A percentile compares a stretch with the other conserved stretches of the same genome.
Evolutionary conservation across 2,888 invertebrate genomes (phyloP).

Genomic region (Apomyelois bistriatella): DNA sequence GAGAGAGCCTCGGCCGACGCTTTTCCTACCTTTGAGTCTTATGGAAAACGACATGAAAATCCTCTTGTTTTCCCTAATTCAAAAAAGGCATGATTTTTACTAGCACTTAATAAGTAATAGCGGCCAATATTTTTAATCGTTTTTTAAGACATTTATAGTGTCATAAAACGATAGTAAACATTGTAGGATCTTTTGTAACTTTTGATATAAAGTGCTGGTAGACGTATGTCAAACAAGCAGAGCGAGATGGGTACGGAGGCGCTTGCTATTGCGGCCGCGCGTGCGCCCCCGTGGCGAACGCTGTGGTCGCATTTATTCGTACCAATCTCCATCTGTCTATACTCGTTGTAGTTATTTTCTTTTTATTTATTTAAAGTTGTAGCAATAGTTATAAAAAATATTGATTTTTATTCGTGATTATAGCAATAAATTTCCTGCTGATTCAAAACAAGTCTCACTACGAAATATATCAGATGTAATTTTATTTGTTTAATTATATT

Average conservation of each 20-base stretch:
- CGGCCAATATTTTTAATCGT: conserved; percentile 58
- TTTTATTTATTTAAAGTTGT: conserved; percentile 77
- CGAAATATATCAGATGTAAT: conserved; percentile 40
- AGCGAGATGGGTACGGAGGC: conserved; percentile 73
- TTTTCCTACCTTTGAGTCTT: conserved; percentile 63
- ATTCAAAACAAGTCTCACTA: conserved; percentile 37
- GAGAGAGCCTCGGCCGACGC: conserved; percentile 54
- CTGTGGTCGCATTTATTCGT: conserved; percentile 70
- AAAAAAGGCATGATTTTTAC: conserved; percentile 50
- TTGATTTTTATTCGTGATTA: conserved; percentile 46
- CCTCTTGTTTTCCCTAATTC: conserved; percentile 71
- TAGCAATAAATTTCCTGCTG: conserved; percentile 34
- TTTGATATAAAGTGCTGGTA: conserved; percentile 78
- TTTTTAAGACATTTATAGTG: conserved; percentile 70
- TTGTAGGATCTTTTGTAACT: conserved; percentile 75
- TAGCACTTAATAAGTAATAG: conserved; percentile 66
- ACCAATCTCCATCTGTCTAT: conserved; percentile 64
- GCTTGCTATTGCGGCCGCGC: conserved; percentile 55
- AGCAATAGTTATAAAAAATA: conserved; percentile 60
- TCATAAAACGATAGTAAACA: conserved; percentile 51
- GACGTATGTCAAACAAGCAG: conserved; percentile 53
- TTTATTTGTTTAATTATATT: conserved; percentile 57
- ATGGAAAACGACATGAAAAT: conserved; percentile 62
- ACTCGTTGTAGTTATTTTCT: conserved; percentile 72
- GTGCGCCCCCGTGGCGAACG: background rate